phyloP scores from a whole-genome alignment of 2,797 vertebrate species.

The Chaetophractus vellerosus region DNA sequence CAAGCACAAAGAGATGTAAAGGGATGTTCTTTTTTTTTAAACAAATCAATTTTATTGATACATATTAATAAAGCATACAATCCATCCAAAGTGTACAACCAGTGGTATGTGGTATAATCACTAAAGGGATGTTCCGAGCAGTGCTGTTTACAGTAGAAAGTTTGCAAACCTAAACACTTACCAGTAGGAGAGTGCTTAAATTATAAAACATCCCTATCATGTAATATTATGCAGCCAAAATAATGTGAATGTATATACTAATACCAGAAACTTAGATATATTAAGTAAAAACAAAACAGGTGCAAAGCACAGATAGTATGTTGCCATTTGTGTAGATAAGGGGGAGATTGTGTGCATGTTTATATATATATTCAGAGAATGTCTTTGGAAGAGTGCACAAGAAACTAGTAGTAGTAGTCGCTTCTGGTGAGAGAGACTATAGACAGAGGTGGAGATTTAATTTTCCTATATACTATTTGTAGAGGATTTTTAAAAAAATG shows the following conservation, averaged over 20 bases:
- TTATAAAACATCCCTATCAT: conserved; percentile 6
- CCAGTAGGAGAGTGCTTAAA: background rate
- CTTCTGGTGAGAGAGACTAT: background rate
- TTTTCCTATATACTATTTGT: conserved; percentile 37
- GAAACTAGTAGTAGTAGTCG: background rate
- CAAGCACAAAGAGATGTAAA: conserved; percentile 32
- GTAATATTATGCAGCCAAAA: background rate
- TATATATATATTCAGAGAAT: background rate
- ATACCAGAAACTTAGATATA: background rate
- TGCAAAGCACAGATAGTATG: background rate
- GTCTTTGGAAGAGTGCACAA: background rate
- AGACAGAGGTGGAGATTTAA: background rate
- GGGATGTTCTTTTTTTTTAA: background rate
- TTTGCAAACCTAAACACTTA: conserved; percentile 25
- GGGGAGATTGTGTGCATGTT: background rate
- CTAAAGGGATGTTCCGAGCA: background rate
- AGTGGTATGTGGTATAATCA: no score
- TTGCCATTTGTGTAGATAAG: background rate
- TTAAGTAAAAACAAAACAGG: conserved; percentile 42
- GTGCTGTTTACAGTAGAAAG: conserved; percentile 16
- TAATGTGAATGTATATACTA: background rate
- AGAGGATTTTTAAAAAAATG: background rate
- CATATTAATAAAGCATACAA: no score
- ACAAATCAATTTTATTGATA: no score
- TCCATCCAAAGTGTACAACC: no score